A percentile compares a stretch with the other conserved stretches of the same genome.
phyloP scores from a whole-genome alignment of 2,888 invertebrate genomes.

The Sialis lutaria region DNA sequence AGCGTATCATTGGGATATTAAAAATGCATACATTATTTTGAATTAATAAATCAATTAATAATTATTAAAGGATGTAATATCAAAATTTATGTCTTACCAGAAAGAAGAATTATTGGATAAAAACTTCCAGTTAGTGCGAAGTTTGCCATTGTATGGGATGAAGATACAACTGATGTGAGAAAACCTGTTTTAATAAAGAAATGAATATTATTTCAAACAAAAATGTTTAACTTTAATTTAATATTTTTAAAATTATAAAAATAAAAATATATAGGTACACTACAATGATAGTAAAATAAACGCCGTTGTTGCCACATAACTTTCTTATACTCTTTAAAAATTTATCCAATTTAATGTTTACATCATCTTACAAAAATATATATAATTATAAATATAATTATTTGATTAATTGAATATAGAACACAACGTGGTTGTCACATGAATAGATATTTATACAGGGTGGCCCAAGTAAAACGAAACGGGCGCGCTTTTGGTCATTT shows the following conservation, averaged over 20 bases:
- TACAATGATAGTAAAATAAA: background rate
- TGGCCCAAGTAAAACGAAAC: too few species aligned
- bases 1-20: too few species aligned
- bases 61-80: background rate
- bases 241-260: background rate
- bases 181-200: conserved; percentile 35
- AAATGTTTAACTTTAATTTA: too few species aligned
- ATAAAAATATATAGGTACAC: background rate
- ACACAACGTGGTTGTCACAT: too few species aligned
- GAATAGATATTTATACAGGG: too few species aligned
- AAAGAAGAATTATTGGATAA: conserved; percentile 73
- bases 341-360: too few species aligned
- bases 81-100: conserved; percentile 40
- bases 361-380: too few species aligned
- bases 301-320: too few species aligned
- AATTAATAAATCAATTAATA: too few species aligned
- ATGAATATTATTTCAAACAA: background rate
- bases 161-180: conserved; percentile 62
- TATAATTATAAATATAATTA: background rate
- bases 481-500: too few species aligned
- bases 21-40: too few species aligned
- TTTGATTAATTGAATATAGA: background rate
- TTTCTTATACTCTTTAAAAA: too few species aligned
- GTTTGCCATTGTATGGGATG: conserved; percentile 64
- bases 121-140: conserved; percentile 76